Conservation (phyloP, 1,140 invertebrate species). For the Episyrphus balteatus region DNA sequence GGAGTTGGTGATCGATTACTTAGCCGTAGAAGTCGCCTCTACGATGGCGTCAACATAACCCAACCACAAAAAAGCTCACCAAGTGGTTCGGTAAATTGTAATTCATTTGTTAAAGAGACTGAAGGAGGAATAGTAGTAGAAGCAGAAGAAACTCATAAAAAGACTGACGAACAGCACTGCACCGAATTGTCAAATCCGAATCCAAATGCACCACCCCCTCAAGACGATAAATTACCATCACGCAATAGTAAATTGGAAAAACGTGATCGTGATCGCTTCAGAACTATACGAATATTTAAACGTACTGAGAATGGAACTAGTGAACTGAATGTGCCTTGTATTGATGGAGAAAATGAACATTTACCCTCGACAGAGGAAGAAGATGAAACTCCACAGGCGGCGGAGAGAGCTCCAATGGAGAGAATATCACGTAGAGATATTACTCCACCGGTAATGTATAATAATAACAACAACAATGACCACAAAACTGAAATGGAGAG, state of each 20-base stretch:
- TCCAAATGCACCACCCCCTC: neutral
- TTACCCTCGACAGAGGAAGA: neutral
- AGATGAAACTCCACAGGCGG: neutral
- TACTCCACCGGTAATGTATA: too few relatives aligned
- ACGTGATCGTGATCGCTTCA: slow-evolving; percentile 33
- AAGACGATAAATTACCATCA: neutral
- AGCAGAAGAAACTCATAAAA: neutral
- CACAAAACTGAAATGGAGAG: neutral
- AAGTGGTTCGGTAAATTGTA: slow-evolving; percentile 16
- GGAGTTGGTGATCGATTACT: slow-evolving; percentile 22
- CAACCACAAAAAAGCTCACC: slow-evolving; percentile 9
- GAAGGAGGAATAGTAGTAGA: slow-evolving; percentile 8
- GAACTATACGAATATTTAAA: slow-evolving; percentile 31
- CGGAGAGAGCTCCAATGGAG: too few relatives aligned
- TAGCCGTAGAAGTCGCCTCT: slow-evolving; percentile 29
- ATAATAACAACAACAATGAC: slow-evolving; percentile 5
- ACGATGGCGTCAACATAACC: slow-evolving; percentile 30
- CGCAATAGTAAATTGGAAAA: slow-evolving; percentile 20
- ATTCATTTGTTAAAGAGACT: slow-evolving; percentile 24
- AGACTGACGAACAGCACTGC: neutral
- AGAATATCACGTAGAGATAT: too few relatives aligned
- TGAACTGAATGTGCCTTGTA: slow-evolving; percentile 21
- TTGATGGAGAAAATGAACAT: slow-evolving; percentile 13
- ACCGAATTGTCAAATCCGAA: neutral
- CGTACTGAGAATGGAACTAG: slow-evolving; percentile 4